phyloP scores from a whole-genome alignment of 2,113 vertebrate species.

The Laterallus jamaicensis region DNA sequence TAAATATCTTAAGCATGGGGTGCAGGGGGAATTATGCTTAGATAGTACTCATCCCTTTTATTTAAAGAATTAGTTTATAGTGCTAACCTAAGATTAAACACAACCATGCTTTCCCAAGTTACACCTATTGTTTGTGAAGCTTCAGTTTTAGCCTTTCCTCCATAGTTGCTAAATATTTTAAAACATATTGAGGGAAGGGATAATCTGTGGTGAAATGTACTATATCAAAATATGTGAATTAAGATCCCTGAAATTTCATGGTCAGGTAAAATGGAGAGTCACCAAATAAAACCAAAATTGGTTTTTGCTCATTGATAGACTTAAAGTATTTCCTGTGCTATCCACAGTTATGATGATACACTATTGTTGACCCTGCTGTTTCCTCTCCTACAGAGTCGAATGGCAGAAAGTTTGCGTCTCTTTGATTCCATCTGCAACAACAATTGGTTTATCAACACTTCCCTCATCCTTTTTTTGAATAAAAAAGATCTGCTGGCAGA shows the following conservation, averaged over 20 bases:
- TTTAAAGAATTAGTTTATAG: neutral
- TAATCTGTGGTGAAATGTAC: neutral
- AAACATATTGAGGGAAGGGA: neutral
- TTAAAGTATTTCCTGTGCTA: neutral
- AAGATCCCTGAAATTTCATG: neutral
- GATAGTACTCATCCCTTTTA: neutral
- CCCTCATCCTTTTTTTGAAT: conserved; percentile 99
- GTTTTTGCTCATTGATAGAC: neutral
- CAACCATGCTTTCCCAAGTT: neutral
- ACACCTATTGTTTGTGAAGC: neutral
- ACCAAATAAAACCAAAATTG: neutral
- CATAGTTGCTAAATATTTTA: neutral
- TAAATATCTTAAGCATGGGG: too few species aligned
- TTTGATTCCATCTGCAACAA: conserved; percentile 99
- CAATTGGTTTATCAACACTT: conserved; percentile 99
- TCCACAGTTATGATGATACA: neutral
- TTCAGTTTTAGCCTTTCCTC: neutral
- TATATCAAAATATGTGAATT: neutral
- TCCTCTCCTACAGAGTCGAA: conserved; percentile 86
- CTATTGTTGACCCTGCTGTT: neutral
- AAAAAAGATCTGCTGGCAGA: conserved; percentile 99
- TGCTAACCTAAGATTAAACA: neutral
- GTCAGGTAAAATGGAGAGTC: neutral
- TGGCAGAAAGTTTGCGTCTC: conserved; percentile 98
- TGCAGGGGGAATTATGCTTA: neutral